Conservation (phyloP, 2,888 invertebrate species). For the Mythimna ferrago region DNA sequence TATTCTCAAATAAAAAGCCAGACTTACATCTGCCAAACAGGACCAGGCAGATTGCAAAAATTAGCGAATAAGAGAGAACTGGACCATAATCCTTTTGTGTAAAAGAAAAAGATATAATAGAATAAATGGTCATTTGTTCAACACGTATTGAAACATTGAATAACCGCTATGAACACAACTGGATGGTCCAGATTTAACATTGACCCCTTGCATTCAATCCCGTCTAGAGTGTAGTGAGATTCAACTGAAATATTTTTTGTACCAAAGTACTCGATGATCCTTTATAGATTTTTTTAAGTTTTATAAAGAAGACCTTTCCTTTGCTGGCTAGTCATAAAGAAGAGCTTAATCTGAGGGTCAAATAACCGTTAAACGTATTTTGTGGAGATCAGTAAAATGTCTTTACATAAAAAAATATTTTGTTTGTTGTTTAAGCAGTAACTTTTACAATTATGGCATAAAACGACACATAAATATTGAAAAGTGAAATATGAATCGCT, state of each 20-base stretch:
- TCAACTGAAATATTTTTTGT: background rate
- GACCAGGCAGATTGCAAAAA: constrained; percentile 5
- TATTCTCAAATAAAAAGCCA: background rate
- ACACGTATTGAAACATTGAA: constrained; percentile 19
- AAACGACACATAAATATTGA: too few species aligned
- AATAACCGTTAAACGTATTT: background rate
- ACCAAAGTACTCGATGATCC: background rate
- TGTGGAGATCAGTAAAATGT: background rate
- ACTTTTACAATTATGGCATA: background rate
- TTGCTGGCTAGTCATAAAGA: background rate
- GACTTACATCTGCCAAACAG: constrained; percentile 33
- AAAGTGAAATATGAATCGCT: too few species aligned
- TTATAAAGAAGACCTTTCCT: background rate
- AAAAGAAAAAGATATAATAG: constrained; percentile 1
- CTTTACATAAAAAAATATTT: background rate
- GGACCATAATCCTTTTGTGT: background rate
- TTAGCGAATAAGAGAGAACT: background rate
- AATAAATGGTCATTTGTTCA: constrained; percentile 4
- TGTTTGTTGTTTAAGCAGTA: background rate
- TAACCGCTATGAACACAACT: background rate
- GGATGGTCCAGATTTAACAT: background rate
- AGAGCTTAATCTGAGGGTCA: background rate
- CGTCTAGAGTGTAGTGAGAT: background rate
- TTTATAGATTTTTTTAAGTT: background rate
- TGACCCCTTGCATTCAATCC: background rate